Percentiles rank a stretch among this genome's conserved stretches.
Conservation (phyloP, 2,113 vertebrate species). For the Takifugu bimaculatus region DNA sequence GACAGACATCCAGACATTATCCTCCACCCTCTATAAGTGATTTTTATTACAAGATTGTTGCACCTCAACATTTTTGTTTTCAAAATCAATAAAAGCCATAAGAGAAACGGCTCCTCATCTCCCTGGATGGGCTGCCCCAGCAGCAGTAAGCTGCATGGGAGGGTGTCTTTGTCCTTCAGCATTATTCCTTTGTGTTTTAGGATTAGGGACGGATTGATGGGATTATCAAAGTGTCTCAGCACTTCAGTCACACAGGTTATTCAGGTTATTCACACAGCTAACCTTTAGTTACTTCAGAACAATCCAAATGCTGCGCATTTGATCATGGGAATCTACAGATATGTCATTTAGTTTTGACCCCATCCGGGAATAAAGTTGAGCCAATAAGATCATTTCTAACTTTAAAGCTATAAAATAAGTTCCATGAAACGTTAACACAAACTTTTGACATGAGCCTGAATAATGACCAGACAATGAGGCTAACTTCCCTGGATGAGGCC, state of each 20-base stretch:
- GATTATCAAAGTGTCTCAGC: conserved; percentile 47
- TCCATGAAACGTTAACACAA: not conserved
- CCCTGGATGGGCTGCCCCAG: not conserved
- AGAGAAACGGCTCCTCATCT: too few species aligned
- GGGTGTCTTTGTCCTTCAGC: conserved; percentile 33
- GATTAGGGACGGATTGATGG: conserved; percentile 60
- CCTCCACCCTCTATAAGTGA: not conserved
- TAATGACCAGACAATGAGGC: not conserved
- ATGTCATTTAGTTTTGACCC: too few species aligned
- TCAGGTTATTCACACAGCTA: conserved; percentile 5
- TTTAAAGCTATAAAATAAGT: too few species aligned
- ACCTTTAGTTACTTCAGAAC: not conserved
- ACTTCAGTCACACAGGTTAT: conserved; percentile 42
- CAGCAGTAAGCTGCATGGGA: not conserved
- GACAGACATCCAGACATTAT: not conserved
- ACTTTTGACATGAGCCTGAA: not conserved
- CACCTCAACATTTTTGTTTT: not conserved
- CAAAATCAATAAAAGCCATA: too few species aligned
- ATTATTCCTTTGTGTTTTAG: conserved; percentile 51
- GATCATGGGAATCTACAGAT: too few species aligned
- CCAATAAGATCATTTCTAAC: too few species aligned
- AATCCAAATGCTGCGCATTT: too few species aligned
- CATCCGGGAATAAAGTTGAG: too few species aligned
- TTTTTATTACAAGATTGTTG: not conserved
- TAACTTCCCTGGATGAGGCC: too few species aligned